phyloP scores from a whole-genome alignment of 2,888 invertebrate genomes.

The Troides oblongomaculatus region DNA sequence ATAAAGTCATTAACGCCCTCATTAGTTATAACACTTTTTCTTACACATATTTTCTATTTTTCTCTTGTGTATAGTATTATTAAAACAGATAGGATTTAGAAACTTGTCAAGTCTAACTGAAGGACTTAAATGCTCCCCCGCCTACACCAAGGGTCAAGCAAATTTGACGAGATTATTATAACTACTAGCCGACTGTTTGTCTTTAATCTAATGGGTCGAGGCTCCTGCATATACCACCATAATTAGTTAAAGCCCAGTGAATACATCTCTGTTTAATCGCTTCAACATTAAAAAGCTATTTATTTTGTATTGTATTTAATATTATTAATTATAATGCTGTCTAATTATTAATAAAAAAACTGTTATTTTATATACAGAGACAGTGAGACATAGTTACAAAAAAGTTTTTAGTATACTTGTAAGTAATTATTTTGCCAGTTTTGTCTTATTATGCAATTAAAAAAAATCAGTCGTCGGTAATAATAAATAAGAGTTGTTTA shows the following conservation, averaged over 20 bases:
- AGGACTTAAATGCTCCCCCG: conserved; percentile 42
- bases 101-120: conserved; percentile 37
- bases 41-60: neutral
- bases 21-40: neutral
- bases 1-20: neutral
- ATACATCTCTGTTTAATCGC: conserved; percentile 3
- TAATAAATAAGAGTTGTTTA: too few relatives aligned
- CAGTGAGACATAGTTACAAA: too few relatives aligned
- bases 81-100: neutral
- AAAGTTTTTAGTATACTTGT: too few relatives aligned
- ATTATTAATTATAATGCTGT: neutral
- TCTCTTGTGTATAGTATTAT: neutral
- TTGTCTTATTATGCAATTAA: too few relatives aligned
- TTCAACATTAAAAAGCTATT: neutral
- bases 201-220: conserved; percentile 63
- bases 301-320: neutral
- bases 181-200: conserved; percentile 62
- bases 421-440: too few relatives aligned
- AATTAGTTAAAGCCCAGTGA: conserved; percentile 42
- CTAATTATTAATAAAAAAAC: neutral
- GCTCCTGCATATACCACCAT: conserved; percentile 45
- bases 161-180: conserved; percentile 70
- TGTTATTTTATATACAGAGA: too few relatives aligned
- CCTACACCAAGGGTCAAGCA: conserved; percentile 55
- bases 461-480: too few relatives aligned